Conservation (phyloP, 2,113 vertebrate genomes). For the Rana temporaria region DNA sequence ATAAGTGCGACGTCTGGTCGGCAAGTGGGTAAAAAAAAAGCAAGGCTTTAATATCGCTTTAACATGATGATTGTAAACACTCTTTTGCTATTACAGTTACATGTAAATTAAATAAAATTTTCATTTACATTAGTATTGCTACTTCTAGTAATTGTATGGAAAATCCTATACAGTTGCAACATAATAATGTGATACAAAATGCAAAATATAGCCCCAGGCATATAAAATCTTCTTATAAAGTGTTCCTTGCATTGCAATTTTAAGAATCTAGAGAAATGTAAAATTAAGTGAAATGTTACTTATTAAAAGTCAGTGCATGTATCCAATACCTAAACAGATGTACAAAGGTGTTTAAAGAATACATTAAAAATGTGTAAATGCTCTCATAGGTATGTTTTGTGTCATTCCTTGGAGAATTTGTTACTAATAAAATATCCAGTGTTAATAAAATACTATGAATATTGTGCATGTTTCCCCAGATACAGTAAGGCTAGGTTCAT, state of each 20-base stretch:
- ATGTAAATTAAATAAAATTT: too few relatives aligned
- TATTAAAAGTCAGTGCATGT: conserved; percentile 11
- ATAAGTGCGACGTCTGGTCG: too few relatives aligned
- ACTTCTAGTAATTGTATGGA: too few relatives aligned
- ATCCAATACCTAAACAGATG: neutral
- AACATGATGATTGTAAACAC: too few relatives aligned
- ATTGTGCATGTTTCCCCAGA: too few relatives aligned
- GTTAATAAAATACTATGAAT: too few relatives aligned
- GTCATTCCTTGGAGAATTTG: neutral
- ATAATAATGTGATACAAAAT: neutral
- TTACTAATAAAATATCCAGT: too few relatives aligned
- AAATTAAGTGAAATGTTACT: conserved; percentile 17
- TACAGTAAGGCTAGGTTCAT: too few relatives aligned
- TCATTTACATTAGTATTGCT: too few relatives aligned
- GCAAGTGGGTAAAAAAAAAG: too few relatives aligned
- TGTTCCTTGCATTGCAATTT: conserved; percentile 7
- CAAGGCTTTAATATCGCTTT: too few relatives aligned
- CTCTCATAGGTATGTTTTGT: neutral
- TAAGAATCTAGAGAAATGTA: neutral
- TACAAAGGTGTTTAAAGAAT: conserved; percentile 6
- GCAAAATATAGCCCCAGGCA: neutral
- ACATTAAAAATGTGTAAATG: conserved; percentile 11
- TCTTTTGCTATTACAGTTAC: too few relatives aligned
- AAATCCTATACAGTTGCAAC: neutral
- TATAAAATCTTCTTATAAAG: neutral